Percentiles rank a stretch among this genome's conserved stretches.
These are phyloP conservation scores for Prenolepis imparis DNA, from an alignment of 2,888 invertebrate genomes.

Conservation along the genomic window DNA sequence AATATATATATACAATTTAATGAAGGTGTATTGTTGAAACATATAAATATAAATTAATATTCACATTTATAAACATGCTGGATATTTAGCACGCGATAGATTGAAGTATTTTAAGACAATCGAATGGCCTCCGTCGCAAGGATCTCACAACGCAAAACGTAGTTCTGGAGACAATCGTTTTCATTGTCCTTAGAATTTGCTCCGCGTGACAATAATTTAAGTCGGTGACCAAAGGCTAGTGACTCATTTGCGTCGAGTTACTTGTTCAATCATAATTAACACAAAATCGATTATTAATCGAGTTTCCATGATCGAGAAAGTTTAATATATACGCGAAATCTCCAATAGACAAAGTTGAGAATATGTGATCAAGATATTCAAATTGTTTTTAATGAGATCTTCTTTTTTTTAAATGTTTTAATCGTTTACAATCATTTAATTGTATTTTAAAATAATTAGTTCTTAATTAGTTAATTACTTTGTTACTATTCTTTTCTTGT, in stretches of 20 bases:
- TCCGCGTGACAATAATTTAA: constrained; percentile 21
- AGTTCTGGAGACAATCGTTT: constrained; percentile 9
- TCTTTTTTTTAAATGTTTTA: background rate
- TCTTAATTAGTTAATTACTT: background rate
- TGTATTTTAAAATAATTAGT: background rate
- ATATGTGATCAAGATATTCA: background rate
- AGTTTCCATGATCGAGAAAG: background rate
- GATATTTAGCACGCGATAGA: background rate
- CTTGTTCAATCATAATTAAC: background rate
- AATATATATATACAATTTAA: background rate
- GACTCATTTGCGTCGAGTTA: constrained; percentile 13
- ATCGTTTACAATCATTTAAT: background rate
- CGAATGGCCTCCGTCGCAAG: constrained; percentile 47
- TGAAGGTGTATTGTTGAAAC: background rate
- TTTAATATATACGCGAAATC: background rate
- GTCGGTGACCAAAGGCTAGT: constrained; percentile 12
- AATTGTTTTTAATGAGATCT: background rate
- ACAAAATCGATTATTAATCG: background rate
- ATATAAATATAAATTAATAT: background rate
- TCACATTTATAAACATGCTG: background rate
- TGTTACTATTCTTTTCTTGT: background rate
- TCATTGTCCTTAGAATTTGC: constrained; percentile 28
- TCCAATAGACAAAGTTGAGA: background rate
- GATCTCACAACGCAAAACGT: constrained; percentile 29
- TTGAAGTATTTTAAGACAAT: constrained; percentile 5